Percentiles rank a stretch among this genome's conserved stretches.
phyloP scores from a whole-genome alignment of 2,113 vertebrate genomes.

The Thamnophis sirtalis region DNA sequence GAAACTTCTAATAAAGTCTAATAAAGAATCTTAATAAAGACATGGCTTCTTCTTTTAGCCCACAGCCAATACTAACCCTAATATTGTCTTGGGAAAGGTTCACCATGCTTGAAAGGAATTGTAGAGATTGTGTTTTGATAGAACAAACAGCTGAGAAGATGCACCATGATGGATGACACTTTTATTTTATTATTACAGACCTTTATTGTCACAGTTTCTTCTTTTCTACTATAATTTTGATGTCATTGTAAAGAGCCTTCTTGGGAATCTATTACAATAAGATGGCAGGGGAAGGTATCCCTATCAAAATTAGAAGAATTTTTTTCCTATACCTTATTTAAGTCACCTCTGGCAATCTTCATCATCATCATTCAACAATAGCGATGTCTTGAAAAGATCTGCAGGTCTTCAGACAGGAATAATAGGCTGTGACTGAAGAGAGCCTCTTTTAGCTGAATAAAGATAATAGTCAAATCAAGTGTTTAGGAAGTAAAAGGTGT shows the following conservation, averaged over 20 bases:
- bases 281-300: too few species aligned
- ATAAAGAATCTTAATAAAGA: neutral
- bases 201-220: neutral
- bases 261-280: neutral
- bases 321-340: too few species aligned
- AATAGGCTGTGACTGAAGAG: too few species aligned
- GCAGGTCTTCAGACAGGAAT: too few species aligned
- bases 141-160: neutral
- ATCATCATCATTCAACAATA: too few species aligned
- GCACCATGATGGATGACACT: neutral
- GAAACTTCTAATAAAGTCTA: neutral
- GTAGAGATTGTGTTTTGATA: neutral
- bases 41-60: neutral
- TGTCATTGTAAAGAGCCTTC: neutral
- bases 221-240: neutral
- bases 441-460: too few species aligned
- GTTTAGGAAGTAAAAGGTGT: too few species aligned
- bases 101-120: neutral
- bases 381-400: too few species aligned
- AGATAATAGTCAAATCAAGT: too few species aligned
- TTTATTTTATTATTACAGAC: neutral
- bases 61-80: neutral
- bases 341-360: too few species aligned
- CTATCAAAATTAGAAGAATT: too few species aligned
- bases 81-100: neutral